Base-by-base conservation (phyloP, 2,113 vertebrate genomes). In the Nymphicus hollandicus region DNA sequence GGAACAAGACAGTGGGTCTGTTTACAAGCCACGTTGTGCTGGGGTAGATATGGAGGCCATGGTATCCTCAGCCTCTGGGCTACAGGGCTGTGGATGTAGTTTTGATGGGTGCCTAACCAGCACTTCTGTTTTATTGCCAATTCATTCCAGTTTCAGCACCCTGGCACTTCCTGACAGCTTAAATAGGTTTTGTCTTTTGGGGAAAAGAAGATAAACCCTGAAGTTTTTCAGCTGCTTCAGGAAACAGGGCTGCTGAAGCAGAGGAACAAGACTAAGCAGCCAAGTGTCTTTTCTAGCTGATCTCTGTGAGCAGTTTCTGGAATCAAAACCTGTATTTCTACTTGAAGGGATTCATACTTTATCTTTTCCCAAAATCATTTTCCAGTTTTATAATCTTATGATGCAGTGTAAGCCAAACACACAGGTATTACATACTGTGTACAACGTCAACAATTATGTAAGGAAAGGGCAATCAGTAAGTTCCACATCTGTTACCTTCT, bases 31-130 rank as follows among this genome's bases (percentile, higher is more conserved):
- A 1, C 0, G 5, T 37, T 43, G 39, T 33, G 76, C 63, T 88
- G 46, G 50, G 49, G 20, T 44, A 56, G 63, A 11, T 10, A 3
- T 0, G 5, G n/a, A 56, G 31, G 17, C 1, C 1, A 4, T 22
- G 27, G 9, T 28, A 9, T 49, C 76, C 52, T 52, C 69, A 25
- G 41, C 24, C 73, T 56, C 23, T 16, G 65, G 70, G 55, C 37
- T 37, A 24, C 24, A 19, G 44, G 22, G 44, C 7, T 81, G 31
- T 49, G 31, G 37, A 28, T 70, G 24, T 31, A 20, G 33, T 22
- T 81, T 53, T 89, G 29, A 50, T 20, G 33, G 18, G 23, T 43
- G 9, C 53, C 39, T 63, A n/a, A 47, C 17, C 31, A 87, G 13
- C 33, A 53, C 13, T 78, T 56, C 29, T 33, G 41, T 78, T 60